Evolutionary conservation across 1,140 invertebrate genomes (phyloP).

Genomic region (Plectrocnemia conspersa): DNA sequence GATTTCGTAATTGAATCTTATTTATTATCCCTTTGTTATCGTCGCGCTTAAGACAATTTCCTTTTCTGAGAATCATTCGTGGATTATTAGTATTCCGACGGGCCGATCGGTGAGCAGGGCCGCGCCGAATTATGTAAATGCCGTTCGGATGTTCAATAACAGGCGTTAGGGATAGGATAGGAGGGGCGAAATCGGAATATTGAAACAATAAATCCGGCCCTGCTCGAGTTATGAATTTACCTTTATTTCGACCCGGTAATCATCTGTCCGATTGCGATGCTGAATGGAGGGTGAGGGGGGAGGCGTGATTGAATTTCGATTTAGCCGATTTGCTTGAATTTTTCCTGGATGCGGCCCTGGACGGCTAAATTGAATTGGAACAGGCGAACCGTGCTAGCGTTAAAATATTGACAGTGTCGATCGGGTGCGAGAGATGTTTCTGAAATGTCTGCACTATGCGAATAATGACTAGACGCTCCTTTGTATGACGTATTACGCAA

Average conservation of each 20-base stretch:
- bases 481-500: too few relatives aligned
- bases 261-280: neutral
- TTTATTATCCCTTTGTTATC: constrained; percentile 22
- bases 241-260: neutral
- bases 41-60: constrained; percentile 23
- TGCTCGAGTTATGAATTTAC: too few relatives aligned
- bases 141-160: constrained; percentile 23
- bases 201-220: constrained; percentile 24
- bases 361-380: too few relatives aligned
- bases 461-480: too few relatives aligned
- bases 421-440: too few relatives aligned
- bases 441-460: too few relatives aligned
- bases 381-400: too few relatives aligned
- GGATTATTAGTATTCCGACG: constrained; percentile 23
- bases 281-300: neutral
- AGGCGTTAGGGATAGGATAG: constrained; percentile 5
- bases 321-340: constrained; percentile 1
- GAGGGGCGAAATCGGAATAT: constrained; percentile 17
- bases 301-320: neutral
- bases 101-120: constrained; percentile 9
- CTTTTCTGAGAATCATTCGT: constrained; percentile 15
- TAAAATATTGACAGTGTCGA: too few relatives aligned
- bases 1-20: constrained; percentile 8
- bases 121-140: constrained; percentile 24
- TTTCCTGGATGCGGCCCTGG: too few relatives aligned